phyloP scores from a whole-genome alignment of 2,888 invertebrate species.

The Serrognathus titanus region DNA sequence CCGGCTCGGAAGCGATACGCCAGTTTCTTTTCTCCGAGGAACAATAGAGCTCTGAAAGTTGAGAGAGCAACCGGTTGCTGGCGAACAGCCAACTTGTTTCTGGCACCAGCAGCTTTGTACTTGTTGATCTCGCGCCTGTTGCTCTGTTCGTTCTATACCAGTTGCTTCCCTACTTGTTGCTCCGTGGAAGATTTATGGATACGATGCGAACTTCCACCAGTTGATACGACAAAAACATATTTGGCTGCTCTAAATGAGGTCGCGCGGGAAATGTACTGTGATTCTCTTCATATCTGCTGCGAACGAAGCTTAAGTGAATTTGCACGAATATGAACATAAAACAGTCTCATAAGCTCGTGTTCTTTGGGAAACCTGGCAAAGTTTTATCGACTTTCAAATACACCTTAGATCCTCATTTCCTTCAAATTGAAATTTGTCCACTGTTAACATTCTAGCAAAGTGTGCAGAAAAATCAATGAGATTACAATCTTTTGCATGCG shows the following conservation, averaged over 20 bases:
- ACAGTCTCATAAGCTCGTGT: no score
- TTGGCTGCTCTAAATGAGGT: background rate
- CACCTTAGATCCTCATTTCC: no score
- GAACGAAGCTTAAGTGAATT: no score
- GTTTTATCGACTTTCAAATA: no score
- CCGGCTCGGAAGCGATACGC: conserved; percentile 7
- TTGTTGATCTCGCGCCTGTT: conserved; percentile 33
- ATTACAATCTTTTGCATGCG: no score
- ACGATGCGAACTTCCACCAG: conserved; percentile 11
- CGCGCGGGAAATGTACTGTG: no score
- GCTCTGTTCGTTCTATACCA: conserved; percentile 33
- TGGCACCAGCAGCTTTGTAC: conserved; percentile 26
- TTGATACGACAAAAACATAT: conserved; percentile 9
- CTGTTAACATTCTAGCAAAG: no score
- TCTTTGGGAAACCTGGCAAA: no score
- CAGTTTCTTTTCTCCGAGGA: conserved; percentile 13
- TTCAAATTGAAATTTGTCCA: no score
- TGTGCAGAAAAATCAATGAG: no score
- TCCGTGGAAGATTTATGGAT: conserved; percentile 14
- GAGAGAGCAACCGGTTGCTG: conserved; percentile 30
- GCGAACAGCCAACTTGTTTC: conserved; percentile 21
- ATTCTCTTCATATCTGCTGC: no score
- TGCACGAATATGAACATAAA: no score
- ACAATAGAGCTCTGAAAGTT: conserved; percentile 14
- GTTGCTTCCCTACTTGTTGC: conserved; percentile 36